These are phyloP conservation scores for Chymomyza costata DNA, from an alignment of 1,140 invertebrate genomes.

Conservation along the genomic window DNA sequence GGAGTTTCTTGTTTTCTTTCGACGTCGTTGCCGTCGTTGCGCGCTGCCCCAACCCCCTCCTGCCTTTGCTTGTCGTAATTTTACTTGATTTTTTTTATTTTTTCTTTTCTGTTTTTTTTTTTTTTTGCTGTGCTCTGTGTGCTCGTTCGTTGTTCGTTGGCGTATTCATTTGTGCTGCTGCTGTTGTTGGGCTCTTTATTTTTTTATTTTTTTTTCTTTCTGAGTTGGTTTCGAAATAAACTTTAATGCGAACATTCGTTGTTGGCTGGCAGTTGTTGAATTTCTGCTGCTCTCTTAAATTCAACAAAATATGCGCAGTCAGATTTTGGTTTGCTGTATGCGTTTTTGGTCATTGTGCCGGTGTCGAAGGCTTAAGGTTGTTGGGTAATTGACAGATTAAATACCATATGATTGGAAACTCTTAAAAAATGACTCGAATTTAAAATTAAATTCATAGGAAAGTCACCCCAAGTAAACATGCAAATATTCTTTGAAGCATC, in stretches of 20 bases:
- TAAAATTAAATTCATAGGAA: too few species aligned
- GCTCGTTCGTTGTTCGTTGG: conserved; percentile 41
- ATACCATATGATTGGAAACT: too few species aligned
- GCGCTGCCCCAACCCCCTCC: conserved; percentile 9
- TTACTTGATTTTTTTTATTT: conserved; percentile 55
- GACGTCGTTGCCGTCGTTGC: conserved; percentile 35
- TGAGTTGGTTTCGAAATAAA: conserved; percentile 66
- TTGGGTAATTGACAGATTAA: too few species aligned
- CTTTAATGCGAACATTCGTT: conserved; percentile 68
- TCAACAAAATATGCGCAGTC: conserved; percentile 61
- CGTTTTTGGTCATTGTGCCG: too few species aligned
- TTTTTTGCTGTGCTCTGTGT: conserved; percentile 25
- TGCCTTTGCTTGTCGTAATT: conserved; percentile 63
- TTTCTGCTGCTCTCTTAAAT: conserved; percentile 70
- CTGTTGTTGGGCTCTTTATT: conserved; percentile 40
- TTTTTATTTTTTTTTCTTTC: conserved; percentile 5
- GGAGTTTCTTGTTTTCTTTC: conserved; percentile 68
- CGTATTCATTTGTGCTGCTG: conserved; percentile 51
- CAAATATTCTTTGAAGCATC: too few species aligned
- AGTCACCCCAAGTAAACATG: too few species aligned
- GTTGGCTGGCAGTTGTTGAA: too few species aligned
- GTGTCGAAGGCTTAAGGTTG: too few species aligned
- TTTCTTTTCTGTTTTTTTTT: conserved; percentile 36
- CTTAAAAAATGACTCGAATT: too few species aligned
- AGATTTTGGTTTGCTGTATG: conserved; percentile 43